Percentiles rank a stretch among this genome's conserved stretches.
Conservation (phyloP, 23 tunicate species). For the Styela clava region DNA sequence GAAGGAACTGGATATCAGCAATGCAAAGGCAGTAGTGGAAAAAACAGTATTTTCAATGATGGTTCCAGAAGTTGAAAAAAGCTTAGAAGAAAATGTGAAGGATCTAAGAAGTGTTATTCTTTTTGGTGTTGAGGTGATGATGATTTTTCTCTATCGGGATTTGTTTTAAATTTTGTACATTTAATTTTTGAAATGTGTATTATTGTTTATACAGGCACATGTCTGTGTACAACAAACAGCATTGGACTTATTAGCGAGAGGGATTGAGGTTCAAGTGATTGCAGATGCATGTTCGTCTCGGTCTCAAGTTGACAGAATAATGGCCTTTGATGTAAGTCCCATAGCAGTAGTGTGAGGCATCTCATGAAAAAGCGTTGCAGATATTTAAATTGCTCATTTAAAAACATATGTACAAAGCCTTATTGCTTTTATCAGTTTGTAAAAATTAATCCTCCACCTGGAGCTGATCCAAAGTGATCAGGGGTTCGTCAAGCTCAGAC, state of each 20-base stretch:
- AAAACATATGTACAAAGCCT: no score
- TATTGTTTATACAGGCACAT: constrained; percentile 79
- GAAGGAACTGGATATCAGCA: constrained; percentile 50
- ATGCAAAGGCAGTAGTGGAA: constrained; percentile 50
- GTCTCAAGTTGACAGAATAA: constrained; percentile 42
- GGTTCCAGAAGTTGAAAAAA: constrained; percentile 42
- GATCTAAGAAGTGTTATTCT: constrained; percentile 50
- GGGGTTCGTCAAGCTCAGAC: no score
- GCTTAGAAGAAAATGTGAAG: constrained; percentile 14
- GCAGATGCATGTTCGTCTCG: constrained; percentile 88
- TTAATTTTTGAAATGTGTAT: no score
- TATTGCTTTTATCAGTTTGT: no score
- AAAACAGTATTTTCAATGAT: constrained; percentile 89
- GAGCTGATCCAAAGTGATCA: no score
- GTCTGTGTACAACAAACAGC: constrained; percentile 94
- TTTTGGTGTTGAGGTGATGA: constrained; percentile 75
- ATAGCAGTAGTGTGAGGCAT: no score
- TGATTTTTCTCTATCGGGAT: not conserved
- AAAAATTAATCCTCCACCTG: no score
- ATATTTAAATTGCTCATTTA: no score
- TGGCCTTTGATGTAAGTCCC: constrained; percentile 52
- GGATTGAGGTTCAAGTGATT: constrained; percentile 73
- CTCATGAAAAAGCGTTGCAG: no score
- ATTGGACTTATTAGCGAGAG: constrained; percentile 48
- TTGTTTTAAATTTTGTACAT: no score